Evolutionary conservation across 2,113 vertebrate species (phyloP), one percentile per base, ranked within the genome.

Genomic region (Galbula dea): DNA sequence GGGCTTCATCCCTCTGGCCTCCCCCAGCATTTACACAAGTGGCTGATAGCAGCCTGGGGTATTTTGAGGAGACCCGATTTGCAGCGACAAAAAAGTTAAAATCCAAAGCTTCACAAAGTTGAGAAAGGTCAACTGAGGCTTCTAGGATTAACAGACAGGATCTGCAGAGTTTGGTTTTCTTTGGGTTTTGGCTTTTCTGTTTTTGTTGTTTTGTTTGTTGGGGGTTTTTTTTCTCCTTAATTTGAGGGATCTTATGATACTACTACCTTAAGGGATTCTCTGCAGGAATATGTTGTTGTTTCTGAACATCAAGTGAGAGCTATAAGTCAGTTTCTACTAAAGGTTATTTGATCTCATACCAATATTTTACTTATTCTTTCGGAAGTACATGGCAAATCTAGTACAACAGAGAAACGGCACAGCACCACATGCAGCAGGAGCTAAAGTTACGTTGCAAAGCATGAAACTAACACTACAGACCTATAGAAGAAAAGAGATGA

Each of bases 221-320:
- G n/a, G n/a, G n/a, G 51, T 15, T 30, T 29, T 2, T 0, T 21
- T 37, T 41, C 41, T 14, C 3, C 12, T 11, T 72, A 49, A 9
- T 83, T 51, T 36, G 24, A 17, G 5, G 11, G 23, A 36, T 48
- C 21, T 88, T 58, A 27, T 10, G 11, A 55, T 20, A 32, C 20
- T 41, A 12, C 9, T 5, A 16, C 43, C 32, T 21, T 27, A 62
- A 54, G 7, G 7, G 18, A 34, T 37, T 18, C 12, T 43, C 20
- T 20, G 3, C 0, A 68, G 9, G 52, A 52, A 65, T 18, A 3
- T 0, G 1, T 4, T 27, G 1, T 4, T 27, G 3, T 36, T 83
- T 59, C 14, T 18, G 30, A 85, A 82, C 14, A 30, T 3, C 18
- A 51, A 69, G 15, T 37, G 21, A 85, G 32, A 85, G 37, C 49